A percentile compares a stretch with the other conserved stretches of the same genome.
These are phyloP conservation scores for Fregata magnificens DNA, from an alignment of 2,113 vertebrate species.

Conservation along the genomic window DNA sequence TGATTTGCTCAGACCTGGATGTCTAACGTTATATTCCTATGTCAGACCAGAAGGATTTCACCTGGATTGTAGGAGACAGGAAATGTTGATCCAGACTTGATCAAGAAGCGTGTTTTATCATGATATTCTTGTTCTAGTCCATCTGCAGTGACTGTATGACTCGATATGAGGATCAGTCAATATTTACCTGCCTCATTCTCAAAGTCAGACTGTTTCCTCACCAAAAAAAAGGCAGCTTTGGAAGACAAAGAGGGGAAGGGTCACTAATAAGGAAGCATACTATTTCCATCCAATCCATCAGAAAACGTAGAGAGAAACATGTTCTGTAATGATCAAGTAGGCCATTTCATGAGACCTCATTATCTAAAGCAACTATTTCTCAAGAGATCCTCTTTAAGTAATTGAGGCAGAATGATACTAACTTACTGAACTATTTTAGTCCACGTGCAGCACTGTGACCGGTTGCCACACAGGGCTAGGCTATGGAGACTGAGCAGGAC, in stretches of 20 bases:
- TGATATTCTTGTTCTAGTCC: not conserved
- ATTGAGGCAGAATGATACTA: not conserved
- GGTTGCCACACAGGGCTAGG: not conserved
- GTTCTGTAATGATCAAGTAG: not conserved
- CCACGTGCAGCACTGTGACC: accelerated
- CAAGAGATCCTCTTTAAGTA: not conserved
- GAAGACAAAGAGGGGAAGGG: not conserved
- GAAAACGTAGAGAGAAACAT: not conserved
- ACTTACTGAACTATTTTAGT: not conserved
- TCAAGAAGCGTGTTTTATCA: not conserved
- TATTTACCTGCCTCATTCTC: not conserved
- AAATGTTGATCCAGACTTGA: not conserved
- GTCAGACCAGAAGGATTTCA: not conserved
- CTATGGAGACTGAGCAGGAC: not conserved
- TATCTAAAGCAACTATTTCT: not conserved
- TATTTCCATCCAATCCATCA: not conserved
- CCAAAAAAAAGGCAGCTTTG: not conserved
- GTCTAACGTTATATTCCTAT: not conserved
- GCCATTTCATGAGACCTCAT: not conserved
- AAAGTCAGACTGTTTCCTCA: not conserved
- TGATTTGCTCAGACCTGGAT: not conserved
- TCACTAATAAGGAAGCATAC: not conserved
- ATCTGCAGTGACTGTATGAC: not conserved
- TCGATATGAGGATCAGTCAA: not conserved
- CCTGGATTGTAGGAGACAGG: too few relatives aligned